Evolutionary conservation across 1,140 invertebrate genomes (phyloP), one percentile per base, ranked within the genome.

Genomic region (Chrysomallon squamiferum): DNA sequence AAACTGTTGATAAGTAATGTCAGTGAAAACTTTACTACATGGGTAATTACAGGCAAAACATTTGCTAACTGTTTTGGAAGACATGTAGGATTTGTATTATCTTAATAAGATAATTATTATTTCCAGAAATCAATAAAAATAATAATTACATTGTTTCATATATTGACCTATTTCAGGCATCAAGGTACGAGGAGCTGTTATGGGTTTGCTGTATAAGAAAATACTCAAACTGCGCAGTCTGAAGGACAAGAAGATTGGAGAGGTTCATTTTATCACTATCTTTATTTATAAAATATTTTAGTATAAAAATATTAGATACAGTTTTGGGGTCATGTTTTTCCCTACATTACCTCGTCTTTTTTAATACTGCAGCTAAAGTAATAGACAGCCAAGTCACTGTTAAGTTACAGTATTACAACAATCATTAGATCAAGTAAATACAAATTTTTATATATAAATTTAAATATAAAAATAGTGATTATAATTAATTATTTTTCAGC

Each of bases 151-250:
- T n/a, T n/a, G n/a, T n/a, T n/a, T n/a, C n/a, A n/a, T n/a, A n/a
- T n/a, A n/a, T n/a, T n/a, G n/a, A n/a, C n/a, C 9, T 69, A 22
- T 61, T 72, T 3, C 89, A 78, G 90, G 88, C 41, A 80, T 90
- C 60, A 85, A 90, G 72, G 79, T 91, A 38, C 86, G 89, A 67
- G 86, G 88, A 20, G 90, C 89, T 41, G 87, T 88, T 35, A 83
- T 90, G 57, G 87, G 87, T 57, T 68, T 92, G 18, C 73, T 92
- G 15, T 92, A 90, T 74, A 88, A 88, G 68, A 91, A 91, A 80
- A 84, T 92, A 13, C 82, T 91, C 43, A 83, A 86, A 63, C 79
- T 90, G 2, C 87, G 89, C 68, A 87, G 82, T 65, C 73, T 91
- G 2, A 87, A 87, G 54, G 86, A 87, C 68, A 89, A 87, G 80